These are phyloP conservation scores for Knipowitschia caucasica DNA, from an alignment of 2,797 vertebrate species.

Conservation along the genomic window DNA sequence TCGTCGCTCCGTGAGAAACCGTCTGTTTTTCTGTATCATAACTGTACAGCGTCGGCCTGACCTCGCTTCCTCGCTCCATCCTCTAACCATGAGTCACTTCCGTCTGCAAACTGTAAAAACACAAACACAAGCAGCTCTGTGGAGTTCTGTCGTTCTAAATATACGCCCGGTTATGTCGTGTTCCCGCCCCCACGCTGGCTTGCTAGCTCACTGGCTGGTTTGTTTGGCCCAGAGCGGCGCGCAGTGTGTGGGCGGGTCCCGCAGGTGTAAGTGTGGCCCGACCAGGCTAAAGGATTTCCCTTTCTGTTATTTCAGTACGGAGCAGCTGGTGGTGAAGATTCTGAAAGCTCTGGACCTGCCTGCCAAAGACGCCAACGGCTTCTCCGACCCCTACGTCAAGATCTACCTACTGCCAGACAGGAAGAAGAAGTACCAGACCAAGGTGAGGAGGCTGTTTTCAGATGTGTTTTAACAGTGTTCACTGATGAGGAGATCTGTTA, in stretches of 20 bases:
- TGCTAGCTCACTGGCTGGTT: conserved; percentile 34
- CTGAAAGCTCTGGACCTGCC: conserved; percentile 89
- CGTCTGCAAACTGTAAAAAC: not conserved
- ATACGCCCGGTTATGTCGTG: conserved; percentile 2
- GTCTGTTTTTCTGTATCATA: too few species aligned
- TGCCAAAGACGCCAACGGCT: conserved; percentile 90
- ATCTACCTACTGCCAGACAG: conserved; percentile 93
- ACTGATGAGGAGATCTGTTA: too few species aligned
- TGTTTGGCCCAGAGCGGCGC: conserved; percentile 16
- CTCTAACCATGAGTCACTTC: not conserved
- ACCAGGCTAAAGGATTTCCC: conserved; percentile 13
- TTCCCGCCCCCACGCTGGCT: conserved; percentile 34
- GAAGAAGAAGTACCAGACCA: conserved; percentile 95
- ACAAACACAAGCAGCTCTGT: not conserved
- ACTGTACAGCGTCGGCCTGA: too few species aligned
- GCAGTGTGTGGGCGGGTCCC: conserved; percentile 34
- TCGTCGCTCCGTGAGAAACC: too few species aligned
- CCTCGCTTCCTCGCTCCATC: too few species aligned
- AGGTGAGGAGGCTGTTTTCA: conserved; percentile 67
- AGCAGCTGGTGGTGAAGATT: conserved; percentile 90
- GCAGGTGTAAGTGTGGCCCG: conserved; percentile 17
- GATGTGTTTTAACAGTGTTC: too few species aligned
- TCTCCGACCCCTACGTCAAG: conserved; percentile 92
- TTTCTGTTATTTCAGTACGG: conserved; percentile 70
- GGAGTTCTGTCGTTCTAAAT: conserved; percentile 17